phyloP scores from a whole-genome alignment of 2,888 invertebrate species.

The Microctonus hyperodae region DNA sequence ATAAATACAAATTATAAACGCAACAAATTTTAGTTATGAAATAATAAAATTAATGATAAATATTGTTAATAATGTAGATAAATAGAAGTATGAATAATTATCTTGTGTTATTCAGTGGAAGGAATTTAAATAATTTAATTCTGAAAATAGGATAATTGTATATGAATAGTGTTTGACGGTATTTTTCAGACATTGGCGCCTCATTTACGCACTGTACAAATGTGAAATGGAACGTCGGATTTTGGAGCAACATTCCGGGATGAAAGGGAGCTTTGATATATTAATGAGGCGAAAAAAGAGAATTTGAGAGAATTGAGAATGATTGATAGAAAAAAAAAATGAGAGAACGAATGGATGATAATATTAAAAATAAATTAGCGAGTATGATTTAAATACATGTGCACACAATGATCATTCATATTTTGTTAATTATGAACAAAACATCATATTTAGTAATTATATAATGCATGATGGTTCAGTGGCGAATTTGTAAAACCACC shows the following conservation, averaged over 20 bases:
- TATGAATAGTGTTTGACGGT: slow-evolving; percentile 41
- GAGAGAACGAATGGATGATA: neutral
- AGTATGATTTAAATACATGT: neutral
- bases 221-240: slow-evolving; percentile 35
- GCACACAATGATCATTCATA: slow-evolving; percentile 23
- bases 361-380: neutral
- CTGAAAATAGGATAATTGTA: slow-evolving; percentile 8
- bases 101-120: neutral
- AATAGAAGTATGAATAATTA: no score
- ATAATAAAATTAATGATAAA: no score
- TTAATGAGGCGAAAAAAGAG: neutral
- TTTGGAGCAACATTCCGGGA: slow-evolving; percentile 30
- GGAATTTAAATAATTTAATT: neutral
- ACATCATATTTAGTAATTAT: slow-evolving; percentile 31
- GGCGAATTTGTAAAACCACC: slow-evolving; percentile 40
- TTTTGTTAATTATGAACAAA: slow-evolving; percentile 5
- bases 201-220: slow-evolving; percentile 42
- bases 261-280: slow-evolving; percentile 13
- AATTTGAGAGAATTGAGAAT: neutral
- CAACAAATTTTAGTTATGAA: no score
- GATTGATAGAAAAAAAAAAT: neutral
- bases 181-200: slow-evolving; percentile 45
- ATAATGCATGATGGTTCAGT: slow-evolving; percentile 3
- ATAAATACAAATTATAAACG: no score
- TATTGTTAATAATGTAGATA: no score